Evolutionary conservation across 2,888 invertebrate genomes (phyloP).

Genomic region (Mycogona germanica): DNA sequence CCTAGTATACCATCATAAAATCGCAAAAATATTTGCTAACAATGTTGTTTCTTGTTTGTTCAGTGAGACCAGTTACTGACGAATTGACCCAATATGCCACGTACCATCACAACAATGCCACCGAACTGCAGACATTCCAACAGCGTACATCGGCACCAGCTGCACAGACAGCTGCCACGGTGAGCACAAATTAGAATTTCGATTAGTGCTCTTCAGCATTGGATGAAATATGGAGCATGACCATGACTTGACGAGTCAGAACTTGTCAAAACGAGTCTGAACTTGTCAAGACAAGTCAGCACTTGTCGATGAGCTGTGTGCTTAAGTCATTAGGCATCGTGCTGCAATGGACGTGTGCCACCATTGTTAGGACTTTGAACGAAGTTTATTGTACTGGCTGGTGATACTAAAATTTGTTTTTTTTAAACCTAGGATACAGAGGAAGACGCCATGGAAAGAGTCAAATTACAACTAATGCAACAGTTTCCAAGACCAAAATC

Average conservation of each 20-base stretch:
- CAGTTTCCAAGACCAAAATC: constrained; percentile 17
- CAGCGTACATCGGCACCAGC: constrained; percentile 12
- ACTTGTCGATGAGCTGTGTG: too few relatives aligned
- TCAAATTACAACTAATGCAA: constrained; percentile 5
- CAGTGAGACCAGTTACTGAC: constrained; percentile 15
- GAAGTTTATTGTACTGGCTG: too few relatives aligned
- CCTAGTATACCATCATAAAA: too few relatives aligned
- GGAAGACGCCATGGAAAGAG: constrained; percentile 11
- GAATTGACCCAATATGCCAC: constrained; percentile 17
- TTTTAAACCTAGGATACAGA: constrained; percentile 11
- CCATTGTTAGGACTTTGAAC: too few relatives aligned
- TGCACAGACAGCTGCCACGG: constrained; percentile 11
- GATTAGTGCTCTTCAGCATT: not conserved
- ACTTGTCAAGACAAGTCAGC: too few relatives aligned
- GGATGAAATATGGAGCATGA: too few relatives aligned
- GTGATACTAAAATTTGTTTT: too few relatives aligned
- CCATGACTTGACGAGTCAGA: too few relatives aligned
- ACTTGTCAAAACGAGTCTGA: too few relatives aligned
- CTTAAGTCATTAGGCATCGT: not conserved
- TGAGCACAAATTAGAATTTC: not conserved
- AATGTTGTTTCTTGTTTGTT: constrained; percentile 1
- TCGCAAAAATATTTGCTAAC: too few relatives aligned
- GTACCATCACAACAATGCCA: constrained; percentile 15
- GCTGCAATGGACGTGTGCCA: not conserved
- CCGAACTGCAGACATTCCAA: constrained; percentile 17